Conservation (phyloP, 2,797 vertebrate species). For the Sylvilagus floridanus region DNA sequence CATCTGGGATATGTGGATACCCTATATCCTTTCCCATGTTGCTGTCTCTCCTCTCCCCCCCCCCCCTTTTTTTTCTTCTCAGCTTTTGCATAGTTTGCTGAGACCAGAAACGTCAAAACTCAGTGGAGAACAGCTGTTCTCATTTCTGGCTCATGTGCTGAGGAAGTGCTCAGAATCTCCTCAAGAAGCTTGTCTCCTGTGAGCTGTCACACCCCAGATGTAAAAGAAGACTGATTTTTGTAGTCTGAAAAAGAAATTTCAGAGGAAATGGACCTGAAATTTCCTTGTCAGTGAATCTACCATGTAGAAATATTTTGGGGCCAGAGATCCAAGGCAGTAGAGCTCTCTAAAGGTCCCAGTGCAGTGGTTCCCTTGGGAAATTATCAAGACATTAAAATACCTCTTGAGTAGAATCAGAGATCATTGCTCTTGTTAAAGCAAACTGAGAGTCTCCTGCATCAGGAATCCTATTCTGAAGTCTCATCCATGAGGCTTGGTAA, state of each 20-base stretch:
- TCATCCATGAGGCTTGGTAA: background rate
- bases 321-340: background rate
- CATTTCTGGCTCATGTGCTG: background rate
- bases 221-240: background rate
- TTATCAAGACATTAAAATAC: background rate
- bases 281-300: background rate
- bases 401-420: background rate
- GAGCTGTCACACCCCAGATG: background rate
- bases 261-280: background rate
- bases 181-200: background rate
- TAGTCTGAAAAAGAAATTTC: background rate
- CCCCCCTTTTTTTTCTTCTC: background rate
- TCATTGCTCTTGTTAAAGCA: background rate
- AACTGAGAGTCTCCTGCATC: background rate
- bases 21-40: background rate
- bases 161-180: background rate
- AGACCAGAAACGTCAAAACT: slow-evolving; percentile 42
- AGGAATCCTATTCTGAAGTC: background rate
- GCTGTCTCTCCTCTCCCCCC: background rate
- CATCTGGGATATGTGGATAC: background rate
- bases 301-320: background rate
- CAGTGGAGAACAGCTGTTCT: slow-evolving; percentile 50
- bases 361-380: background rate
- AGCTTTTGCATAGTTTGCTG: background rate
- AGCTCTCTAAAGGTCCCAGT: background rate